Evolutionary conservation across 2,113 vertebrate genomes (phyloP), one percentile per base, ranked within the genome.

Genomic region (Macquaria ambigua): DNA sequence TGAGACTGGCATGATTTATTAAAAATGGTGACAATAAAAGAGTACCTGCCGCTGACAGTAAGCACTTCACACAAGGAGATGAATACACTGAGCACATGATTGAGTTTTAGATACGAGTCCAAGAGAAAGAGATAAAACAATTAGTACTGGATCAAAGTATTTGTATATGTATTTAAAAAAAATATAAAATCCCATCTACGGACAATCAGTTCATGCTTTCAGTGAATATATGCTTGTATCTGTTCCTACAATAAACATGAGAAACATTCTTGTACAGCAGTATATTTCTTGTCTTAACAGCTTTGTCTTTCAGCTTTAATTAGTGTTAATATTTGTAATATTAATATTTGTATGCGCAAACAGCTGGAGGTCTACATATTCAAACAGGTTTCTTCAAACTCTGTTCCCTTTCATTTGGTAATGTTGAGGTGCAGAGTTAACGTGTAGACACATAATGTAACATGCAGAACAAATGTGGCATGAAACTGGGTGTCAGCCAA

Each of bases 1-100:
- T 56, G 10, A 74, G 58, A 66, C 75, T 75, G 86, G 73, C 50
- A 86, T 68, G 50, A 79, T 87, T 87, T 62, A 81, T 87, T 84
- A 81, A 68, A 86, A 74, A 53, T 34, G 20, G 8, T 43, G 41
- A 41, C 34, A 43, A 81, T 82, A 61, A 67, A 76, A 77, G 18
- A 64, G 50, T 34, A 39, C 52, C 15, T 6, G 31, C 25, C 28
- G 59, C 6, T 81, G 53, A 8, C 28, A 21, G 55, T 11, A 55
- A 75, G 9, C 8, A 69, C 41, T 15, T 61, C 5, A 10, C 28
- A 84, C 21, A 34, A 84, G 86, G 83, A 87, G 70, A 11, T 21
- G 0, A 63, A 50, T 12, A 23, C 31, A 79, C 10, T 0, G 21
- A 83, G n/a, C 50, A 70, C 16, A 46, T 28, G n/a, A 61, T 7